A percentile compares a stretch with the other conserved stretches of the same genome.
Conservation (phyloP, 2,888 invertebrate genomes). For the Polydrusus cervinus region DNA sequence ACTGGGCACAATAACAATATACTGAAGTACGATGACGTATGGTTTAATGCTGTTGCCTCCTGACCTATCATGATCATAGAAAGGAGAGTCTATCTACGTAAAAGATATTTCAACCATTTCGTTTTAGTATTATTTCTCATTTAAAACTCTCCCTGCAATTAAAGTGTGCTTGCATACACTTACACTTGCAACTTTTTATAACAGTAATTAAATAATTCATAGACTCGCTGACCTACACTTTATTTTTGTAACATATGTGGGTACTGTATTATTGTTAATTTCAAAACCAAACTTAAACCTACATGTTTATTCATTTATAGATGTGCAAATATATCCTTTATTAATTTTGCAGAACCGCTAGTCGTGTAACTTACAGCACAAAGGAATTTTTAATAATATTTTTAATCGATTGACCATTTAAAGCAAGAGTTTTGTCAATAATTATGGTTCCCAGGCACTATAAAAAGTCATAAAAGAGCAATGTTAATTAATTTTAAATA, state of each 20-base stretch:
- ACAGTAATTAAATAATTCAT: conserved; percentile 39
- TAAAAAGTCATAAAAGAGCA: no score
- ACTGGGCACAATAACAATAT: no score
- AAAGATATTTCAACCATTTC: no score
- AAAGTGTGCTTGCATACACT: conserved; percentile 15
- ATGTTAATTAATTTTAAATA: no score
- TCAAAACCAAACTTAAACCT: conserved; percentile 55
- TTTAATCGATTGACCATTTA: neutral
- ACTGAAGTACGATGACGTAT: no score
- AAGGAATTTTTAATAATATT: neutral
- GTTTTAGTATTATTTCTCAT: neutral
- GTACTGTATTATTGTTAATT: conserved; percentile 51
- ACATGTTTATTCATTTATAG: conserved; percentile 47
- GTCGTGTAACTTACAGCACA: neutral
- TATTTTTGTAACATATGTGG: conserved; percentile 53
- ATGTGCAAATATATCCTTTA: conserved; percentile 41
- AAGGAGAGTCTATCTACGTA: no score
- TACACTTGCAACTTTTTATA: conserved; percentile 32
- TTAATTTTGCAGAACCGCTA: conserved; percentile 32
- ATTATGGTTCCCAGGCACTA: no score
- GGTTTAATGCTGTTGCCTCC: no score
- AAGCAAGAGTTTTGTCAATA: neutral
- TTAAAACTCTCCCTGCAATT: conserved; percentile 18
- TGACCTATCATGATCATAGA: no score
- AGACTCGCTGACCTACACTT: conserved; percentile 49